These are phyloP conservation scores for Myotis pilosus DNA, from an alignment of 2,797 vertebrate genomes.

Conservation along the genomic window DNA sequence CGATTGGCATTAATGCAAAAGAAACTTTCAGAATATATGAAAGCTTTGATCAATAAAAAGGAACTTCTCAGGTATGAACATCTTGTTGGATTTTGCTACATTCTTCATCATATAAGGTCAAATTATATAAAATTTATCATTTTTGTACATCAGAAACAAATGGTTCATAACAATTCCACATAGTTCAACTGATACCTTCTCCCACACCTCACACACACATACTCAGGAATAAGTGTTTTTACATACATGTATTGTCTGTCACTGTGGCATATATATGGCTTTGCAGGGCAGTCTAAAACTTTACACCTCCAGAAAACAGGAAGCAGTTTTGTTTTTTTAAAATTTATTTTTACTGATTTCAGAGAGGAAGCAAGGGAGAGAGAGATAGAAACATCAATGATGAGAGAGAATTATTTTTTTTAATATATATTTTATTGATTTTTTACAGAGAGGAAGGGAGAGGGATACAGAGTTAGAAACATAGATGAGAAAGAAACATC, in stretches of 20 bases:
- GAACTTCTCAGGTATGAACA: conserved; percentile 93
- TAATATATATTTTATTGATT: too few species aligned
- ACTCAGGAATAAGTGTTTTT: neutral
- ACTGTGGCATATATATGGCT: neutral
- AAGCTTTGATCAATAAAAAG: conserved; percentile 98
- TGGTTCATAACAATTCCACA: neutral
- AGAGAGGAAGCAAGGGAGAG: too few species aligned
- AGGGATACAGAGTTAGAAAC: too few species aligned
- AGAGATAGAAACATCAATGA: too few species aligned
- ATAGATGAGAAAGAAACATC: too few species aligned
- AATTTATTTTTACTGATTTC: too few species aligned
- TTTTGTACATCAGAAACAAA: neutral
- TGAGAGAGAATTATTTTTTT: too few species aligned
- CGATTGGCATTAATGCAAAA: conserved; percentile 99
- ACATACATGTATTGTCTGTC: neutral
- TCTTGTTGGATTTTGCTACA: neutral
- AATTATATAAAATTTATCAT: neutral
- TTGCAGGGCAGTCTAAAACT: neutral
- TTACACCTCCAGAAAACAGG: neutral
- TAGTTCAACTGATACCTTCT: neutral
- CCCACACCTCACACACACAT: neutral
- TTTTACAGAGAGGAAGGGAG: too few species aligned
- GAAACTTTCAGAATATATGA: conserved; percentile 99
- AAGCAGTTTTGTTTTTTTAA: neutral
- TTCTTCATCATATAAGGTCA: neutral